Conservation (phyloP, 2,888 invertebrate genomes). For the Ashinkailepas kermadecensis region DNA sequence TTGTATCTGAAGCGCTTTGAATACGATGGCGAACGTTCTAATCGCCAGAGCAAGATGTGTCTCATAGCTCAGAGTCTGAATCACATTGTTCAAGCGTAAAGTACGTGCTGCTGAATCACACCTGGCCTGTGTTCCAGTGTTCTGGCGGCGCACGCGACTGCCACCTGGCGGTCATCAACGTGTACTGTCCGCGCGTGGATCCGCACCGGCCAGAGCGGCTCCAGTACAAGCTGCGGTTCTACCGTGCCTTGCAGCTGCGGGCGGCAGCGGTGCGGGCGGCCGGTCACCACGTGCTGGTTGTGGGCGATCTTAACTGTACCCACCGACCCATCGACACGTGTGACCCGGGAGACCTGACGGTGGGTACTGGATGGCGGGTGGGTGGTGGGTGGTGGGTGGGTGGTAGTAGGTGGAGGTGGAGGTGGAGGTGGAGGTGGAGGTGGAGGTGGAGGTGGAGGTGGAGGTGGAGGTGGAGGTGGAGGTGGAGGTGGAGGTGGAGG, state of each 20-base stretch:
- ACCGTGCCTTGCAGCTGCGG: slow-evolving; percentile 43
- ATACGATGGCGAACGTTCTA: too few relatives aligned
- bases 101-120: too few relatives aligned
- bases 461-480: too few relatives aligned
- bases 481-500: neutral
- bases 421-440: too few relatives aligned
- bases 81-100: too few relatives aligned
- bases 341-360: slow-evolving; percentile 40
- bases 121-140: neutral
- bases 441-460: too few relatives aligned
- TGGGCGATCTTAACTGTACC: slow-evolving; percentile 47
- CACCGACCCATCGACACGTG: slow-evolving; percentile 46
- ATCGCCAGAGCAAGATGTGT: too few relatives aligned
- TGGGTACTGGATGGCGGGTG: too few relatives aligned
- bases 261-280: slow-evolving; percentile 41
- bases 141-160: slow-evolving; percentile 18
- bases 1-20: too few relatives aligned
- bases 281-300: slow-evolving; percentile 46
- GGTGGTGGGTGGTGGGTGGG: too few relatives aligned
- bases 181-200: slow-evolving; percentile 48
- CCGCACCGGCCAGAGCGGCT: slow-evolving; percentile 44
- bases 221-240: slow-evolving; percentile 45
- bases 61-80: too few relatives aligned
- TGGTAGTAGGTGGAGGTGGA: too few relatives aligned
- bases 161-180: slow-evolving; percentile 43